Conservation (phyloP, 2,797 vertebrate species). For the Neosilurus hyrtlii region DNA sequence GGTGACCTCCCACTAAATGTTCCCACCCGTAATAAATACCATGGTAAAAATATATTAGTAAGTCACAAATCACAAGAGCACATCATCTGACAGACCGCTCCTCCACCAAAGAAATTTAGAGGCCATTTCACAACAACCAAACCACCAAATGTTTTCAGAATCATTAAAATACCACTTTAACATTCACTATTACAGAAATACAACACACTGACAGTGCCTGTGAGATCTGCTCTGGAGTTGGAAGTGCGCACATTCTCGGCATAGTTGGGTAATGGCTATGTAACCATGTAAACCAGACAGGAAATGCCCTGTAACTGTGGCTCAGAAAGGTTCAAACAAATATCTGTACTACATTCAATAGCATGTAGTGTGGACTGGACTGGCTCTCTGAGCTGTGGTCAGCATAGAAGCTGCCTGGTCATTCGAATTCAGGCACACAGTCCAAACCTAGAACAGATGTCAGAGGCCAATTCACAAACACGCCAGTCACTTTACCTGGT, state of each 20-base stretch:
- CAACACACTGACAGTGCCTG: slow-evolving; percentile 50
- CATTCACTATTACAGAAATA: slow-evolving; percentile 64
- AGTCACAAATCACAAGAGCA: slow-evolving; percentile 12
- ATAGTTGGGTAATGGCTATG: slow-evolving; percentile 45
- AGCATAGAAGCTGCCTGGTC: neutral
- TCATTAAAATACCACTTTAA: slow-evolving; percentile 55
- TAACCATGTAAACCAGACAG: slow-evolving; percentile 50
- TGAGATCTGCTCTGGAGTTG: slow-evolving; percentile 66
- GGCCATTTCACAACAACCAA: neutral
- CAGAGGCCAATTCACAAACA: slow-evolving; percentile 59
- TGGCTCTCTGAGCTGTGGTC: slow-evolving; percentile 1
- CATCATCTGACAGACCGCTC: slow-evolving; percentile 18
- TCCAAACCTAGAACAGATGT: slow-evolving; percentile 63
- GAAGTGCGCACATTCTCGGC: slow-evolving; percentile 33
- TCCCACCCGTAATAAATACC: slow-evolving; percentile 22
- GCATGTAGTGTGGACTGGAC: slow-evolving; percentile 27
- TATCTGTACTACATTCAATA: slow-evolving; percentile 35
- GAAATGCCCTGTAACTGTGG: slow-evolving; percentile 53
- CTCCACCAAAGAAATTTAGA: slow-evolving; percentile 46
- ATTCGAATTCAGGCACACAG: neutral
- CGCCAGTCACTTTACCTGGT: slow-evolving; percentile 94
- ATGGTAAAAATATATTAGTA: slow-evolving; percentile 36
- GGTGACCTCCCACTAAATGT: neutral
- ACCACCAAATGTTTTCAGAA: slow-evolving; percentile 16
- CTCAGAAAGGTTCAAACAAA: slow-evolving; percentile 44